phyloP scores from a whole-genome alignment of 2,113 vertebrate genomes.

The Neoarius graeffei region DNA sequence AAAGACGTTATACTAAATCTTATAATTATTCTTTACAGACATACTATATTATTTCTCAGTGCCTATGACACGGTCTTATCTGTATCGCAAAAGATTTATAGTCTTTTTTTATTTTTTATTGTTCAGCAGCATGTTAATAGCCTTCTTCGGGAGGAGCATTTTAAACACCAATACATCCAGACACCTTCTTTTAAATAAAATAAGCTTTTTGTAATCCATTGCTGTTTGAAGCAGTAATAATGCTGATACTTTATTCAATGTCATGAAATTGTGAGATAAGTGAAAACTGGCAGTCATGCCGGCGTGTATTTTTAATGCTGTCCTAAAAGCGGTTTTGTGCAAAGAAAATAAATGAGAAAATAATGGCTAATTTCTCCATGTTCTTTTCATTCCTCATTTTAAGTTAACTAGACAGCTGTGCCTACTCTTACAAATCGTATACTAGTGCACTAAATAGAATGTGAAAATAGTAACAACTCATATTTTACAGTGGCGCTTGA shows the following conservation, averaged over 20 bases:
- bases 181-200: not conserved
- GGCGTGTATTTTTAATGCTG: no score
- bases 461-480: not conserved
- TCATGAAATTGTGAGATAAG: not conserved
- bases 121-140: not conserved
- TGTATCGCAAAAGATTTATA: not conserved
- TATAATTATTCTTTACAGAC: no score
- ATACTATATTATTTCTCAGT: no score
- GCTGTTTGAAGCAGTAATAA: not conserved
- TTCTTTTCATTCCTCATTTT: not conserved
- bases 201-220: not conserved
- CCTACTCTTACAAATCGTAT: not conserved
- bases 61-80: not conserved
- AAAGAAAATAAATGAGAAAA: not conserved
- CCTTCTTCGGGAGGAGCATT: not conserved
- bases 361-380: not conserved
- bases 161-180: not conserved
- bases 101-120: not conserved
- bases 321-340: no score
- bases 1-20: no score
- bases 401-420: not conserved
- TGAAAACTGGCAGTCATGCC: not conserved
- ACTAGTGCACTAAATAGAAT: not conserved
- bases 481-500: no score
- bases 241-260: not conserved